A percentile compares a stretch with the other conserved stretches of the same genome.
These are phyloP conservation scores for Meriones unguiculatus DNA, from an alignment of 2,113 vertebrate species.

Conservation along the genomic window DNA sequence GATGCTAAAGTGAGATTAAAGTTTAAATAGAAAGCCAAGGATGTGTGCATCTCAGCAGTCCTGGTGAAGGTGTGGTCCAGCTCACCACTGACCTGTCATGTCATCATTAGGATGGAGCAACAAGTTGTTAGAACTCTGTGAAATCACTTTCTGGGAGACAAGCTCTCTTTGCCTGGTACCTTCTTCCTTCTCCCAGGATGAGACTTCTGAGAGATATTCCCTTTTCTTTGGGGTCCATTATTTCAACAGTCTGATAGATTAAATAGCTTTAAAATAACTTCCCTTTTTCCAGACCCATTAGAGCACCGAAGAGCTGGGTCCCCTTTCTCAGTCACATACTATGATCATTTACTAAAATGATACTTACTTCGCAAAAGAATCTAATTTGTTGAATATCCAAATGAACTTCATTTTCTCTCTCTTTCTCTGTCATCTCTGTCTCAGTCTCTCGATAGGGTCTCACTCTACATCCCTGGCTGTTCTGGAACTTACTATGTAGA, in stretches of 20 bases:
- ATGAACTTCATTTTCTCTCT: not conserved
- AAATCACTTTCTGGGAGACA: not conserved
- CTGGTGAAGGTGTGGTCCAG: not conserved
- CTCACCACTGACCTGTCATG: not conserved
- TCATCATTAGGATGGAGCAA: not conserved
- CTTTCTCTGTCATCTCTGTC: not conserved
- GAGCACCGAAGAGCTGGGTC: not conserved
- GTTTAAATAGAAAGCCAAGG: not conserved
- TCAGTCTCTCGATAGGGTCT: not conserved
- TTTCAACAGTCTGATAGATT: not conserved
- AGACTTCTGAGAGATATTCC: not conserved
- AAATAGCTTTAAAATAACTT: not conserved
- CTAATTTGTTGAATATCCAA: not conserved
- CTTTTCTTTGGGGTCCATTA: not conserved
- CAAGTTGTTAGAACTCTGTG: not conserved
- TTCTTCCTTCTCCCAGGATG: not conserved
- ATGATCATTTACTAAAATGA: not conserved
- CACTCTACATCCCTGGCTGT: not conserved
- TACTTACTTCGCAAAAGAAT: not conserved
- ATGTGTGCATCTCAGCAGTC: not conserved
- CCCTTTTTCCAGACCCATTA: not conserved
- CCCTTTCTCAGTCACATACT: not conserved
- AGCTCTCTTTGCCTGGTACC: not conserved
- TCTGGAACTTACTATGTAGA: not conserved
- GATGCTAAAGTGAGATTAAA: not conserved